Evolutionary conservation across 2,888 invertebrate species (phyloP).

Genomic region (Eudemis profundana): DNA sequence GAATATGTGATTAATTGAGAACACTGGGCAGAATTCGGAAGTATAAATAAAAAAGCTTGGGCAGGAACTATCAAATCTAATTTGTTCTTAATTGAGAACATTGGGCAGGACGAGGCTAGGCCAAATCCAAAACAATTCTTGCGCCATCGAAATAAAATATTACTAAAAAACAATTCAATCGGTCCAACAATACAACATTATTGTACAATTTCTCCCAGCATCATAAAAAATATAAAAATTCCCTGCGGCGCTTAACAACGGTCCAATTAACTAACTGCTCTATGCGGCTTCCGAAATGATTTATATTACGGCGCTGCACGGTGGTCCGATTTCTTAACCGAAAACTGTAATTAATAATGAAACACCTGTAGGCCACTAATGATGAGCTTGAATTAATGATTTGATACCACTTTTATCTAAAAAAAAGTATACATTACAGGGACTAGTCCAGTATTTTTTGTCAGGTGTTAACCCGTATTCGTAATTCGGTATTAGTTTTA

Average conservation of each 20-base stretch:
- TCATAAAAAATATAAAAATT: conserved; percentile 28
- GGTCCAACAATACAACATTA: not conserved
- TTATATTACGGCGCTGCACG: conserved; percentile 36
- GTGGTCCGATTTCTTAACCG: conserved; percentile 42
- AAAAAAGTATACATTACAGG: not conserved
- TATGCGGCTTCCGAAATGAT: conserved; percentile 43
- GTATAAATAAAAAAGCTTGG: no score
- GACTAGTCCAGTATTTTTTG: not conserved
- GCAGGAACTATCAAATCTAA: no score
- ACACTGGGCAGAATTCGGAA: no score
- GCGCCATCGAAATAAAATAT: no score
- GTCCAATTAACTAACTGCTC: conserved; percentile 36
- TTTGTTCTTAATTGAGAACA: no score
- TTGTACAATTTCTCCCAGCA: conserved; percentile 9
- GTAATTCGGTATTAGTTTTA: no score
- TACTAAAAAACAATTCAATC: not conserved
- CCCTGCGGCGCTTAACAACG: conserved; percentile 38
- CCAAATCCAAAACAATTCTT: not conserved
- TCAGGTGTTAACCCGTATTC: no score
- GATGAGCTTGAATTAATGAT: conserved; percentile 30
- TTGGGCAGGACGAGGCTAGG: no score
- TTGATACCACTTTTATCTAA: not conserved
- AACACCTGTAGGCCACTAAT: conserved; percentile 40
- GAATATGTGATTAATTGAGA: no score
- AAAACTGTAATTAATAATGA: conserved; percentile 39